A percentile compares a stretch with the other conserved stretches of the same genome.
Conservation (phyloP, 2,888 invertebrate species). For the Mimachlamys varia region DNA sequence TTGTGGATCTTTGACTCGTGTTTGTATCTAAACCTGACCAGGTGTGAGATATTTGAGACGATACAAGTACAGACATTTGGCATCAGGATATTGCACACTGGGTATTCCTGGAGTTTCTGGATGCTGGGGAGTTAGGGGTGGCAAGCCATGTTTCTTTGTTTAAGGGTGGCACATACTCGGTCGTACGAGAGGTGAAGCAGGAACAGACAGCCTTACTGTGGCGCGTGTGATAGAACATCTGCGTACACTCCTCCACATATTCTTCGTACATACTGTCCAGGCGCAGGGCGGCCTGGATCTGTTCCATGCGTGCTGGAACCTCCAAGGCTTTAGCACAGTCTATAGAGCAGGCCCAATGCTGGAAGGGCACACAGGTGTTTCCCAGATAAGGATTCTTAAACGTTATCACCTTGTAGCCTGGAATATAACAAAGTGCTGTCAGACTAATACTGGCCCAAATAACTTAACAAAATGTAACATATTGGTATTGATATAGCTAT, state of each 20-base stretch:
- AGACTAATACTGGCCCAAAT: not conserved
- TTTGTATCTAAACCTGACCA: not conserved
- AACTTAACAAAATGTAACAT: too few relatives aligned
- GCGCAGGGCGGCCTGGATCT: conserved; percentile 78
- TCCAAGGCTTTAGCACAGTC: conserved; percentile 82
- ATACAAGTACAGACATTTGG: not conserved
- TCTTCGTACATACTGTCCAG: conserved; percentile 79
- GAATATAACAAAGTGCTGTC: conserved; percentile 45
- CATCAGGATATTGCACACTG: conserved; percentile 20
- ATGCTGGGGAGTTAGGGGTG: not conserved
- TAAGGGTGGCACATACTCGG: not conserved
- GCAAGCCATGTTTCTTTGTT: conserved; percentile 18
- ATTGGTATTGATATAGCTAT: too few relatives aligned
- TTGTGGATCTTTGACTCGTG: conserved; percentile 48
- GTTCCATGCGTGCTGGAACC: conserved; percentile 81
- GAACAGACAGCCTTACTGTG: conserved; percentile 37
- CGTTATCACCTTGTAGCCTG: conserved; percentile 82
- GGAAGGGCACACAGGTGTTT: conserved; percentile 83
- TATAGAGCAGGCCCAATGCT: conserved; percentile 82
- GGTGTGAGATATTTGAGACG: not conserved
- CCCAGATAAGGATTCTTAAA: conserved; percentile 83
- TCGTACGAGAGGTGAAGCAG: conserved; percentile 12
- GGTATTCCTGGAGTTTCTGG: not conserved
- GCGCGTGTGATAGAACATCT: conserved; percentile 56
- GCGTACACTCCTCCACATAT: conserved; percentile 72